Conservation (phyloP, 2,797 vertebrate species). For the Sebastes vulpes region DNA sequence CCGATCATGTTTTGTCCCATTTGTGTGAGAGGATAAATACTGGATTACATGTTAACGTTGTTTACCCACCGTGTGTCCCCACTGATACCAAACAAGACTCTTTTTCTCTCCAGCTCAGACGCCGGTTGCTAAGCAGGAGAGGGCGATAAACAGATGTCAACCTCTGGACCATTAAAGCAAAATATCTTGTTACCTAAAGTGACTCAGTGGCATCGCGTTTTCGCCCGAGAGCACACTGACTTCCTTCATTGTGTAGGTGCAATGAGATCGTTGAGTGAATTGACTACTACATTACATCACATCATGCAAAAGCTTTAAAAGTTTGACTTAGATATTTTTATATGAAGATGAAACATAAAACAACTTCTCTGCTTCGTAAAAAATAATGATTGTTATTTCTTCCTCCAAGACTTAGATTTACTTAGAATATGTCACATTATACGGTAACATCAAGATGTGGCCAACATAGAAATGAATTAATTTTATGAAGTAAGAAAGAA, state of each 20-base stretch:
- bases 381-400: neutral
- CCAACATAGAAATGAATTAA: neutral
- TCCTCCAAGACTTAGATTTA: neutral
- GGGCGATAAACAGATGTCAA: slow-evolving; percentile 28
- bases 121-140: slow-evolving; percentile 6
- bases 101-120: neutral
- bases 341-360: neutral
- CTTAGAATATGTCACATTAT: neutral
- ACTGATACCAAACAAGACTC: neutral
- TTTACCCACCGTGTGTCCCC: neutral
- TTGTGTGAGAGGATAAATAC: neutral
- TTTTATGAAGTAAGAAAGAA: neutral
- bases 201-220: slow-evolving; percentile 10
- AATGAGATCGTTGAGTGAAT: neutral
- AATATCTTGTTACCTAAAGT: neutral
- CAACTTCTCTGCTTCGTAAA: neutral
- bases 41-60: neutral
- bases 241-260: neutral
- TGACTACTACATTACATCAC: neutral
- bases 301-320: neutral
- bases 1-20: neutral
- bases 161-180: neutral
- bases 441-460: neutral
- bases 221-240: neutral
- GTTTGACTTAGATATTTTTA: neutral